Conservation (phyloP, 2,113 vertebrate genomes). For the Ia io region DNA sequence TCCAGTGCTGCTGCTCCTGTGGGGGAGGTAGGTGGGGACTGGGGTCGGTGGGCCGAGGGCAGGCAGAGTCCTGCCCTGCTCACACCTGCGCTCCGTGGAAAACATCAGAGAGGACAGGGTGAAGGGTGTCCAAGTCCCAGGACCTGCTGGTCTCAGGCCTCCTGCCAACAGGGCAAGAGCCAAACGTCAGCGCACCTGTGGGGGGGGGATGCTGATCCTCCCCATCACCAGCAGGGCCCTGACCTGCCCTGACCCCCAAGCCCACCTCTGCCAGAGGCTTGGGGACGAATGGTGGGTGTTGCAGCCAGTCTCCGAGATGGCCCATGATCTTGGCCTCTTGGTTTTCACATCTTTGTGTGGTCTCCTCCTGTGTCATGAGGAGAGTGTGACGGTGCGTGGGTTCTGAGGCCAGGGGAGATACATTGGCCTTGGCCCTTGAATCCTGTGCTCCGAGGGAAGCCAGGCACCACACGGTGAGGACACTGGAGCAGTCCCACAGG, state of each 20-base stretch:
- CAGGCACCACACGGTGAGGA: background rate
- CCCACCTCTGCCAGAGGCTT: background rate
- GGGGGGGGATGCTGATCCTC: background rate
- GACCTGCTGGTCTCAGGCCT: background rate
- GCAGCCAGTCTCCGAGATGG: background rate
- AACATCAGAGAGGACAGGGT: background rate
- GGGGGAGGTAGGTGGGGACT: background rate
- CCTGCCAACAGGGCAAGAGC: background rate
- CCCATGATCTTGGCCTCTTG: background rate
- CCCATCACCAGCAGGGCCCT: background rate
- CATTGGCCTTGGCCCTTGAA: background rate
- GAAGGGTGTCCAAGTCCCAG: background rate
- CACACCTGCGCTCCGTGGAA: background rate
- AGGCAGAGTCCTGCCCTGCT: background rate
- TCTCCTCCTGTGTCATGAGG: background rate
- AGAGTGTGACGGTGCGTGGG: rapidly evolving
- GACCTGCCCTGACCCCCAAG: background rate
- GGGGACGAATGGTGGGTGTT: background rate
- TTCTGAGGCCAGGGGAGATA: background rate
- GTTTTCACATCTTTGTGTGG: background rate
- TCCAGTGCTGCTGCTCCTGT: background rate
- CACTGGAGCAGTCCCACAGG: background rate
- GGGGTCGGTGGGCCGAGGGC: background rate
- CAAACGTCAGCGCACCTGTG: background rate
- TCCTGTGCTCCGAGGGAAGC: background rate